Conservation (phyloP, 2,888 invertebrate species). For the Amaurobius ferox region DNA sequence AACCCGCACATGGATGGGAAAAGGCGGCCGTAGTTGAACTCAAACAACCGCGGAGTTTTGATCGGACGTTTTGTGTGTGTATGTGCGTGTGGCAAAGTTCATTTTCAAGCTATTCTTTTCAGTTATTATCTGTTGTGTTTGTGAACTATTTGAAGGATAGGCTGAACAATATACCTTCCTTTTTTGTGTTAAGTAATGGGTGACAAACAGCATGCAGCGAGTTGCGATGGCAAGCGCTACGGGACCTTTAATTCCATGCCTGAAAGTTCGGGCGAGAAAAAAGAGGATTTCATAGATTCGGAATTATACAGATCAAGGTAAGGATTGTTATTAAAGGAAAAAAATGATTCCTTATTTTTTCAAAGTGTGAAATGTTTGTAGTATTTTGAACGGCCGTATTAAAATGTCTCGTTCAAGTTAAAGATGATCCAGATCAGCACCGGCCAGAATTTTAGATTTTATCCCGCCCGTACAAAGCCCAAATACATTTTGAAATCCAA, state of each 20-base stretch:
- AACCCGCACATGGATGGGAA: background rate
- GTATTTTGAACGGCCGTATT: too few species aligned
- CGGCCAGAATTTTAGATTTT: too few species aligned
- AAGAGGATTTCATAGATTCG: background rate
- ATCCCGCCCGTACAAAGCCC: too few species aligned
- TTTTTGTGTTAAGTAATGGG: slow-evolving; percentile 51
- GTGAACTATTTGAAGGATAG: slow-evolving; percentile 21
- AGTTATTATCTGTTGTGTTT: background rate
- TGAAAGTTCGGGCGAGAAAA: background rate
- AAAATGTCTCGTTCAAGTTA: too few species aligned
- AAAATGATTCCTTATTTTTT: too few species aligned
- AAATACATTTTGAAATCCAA: too few species aligned
- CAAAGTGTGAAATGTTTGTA: too few species aligned
- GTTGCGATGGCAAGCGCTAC: slow-evolving; percentile 45
- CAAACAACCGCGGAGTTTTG: background rate
- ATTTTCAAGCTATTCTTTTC: background rate
- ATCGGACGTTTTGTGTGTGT: too few species aligned
- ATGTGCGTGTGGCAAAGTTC: slow-evolving; percentile 3
- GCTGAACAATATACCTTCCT: slow-evolving; percentile 22
- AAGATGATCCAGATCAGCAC: too few species aligned
- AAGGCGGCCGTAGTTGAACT: background rate
- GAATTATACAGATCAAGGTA: background rate
- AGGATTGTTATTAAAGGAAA: too few species aligned
- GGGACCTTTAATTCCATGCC: slow-evolving; percentile 39
- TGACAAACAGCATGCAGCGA: slow-evolving; percentile 37